Evolutionary conservation across 2,888 invertebrate genomes (phyloP).

Genomic region (Sarcophaga rosellei): DNA sequence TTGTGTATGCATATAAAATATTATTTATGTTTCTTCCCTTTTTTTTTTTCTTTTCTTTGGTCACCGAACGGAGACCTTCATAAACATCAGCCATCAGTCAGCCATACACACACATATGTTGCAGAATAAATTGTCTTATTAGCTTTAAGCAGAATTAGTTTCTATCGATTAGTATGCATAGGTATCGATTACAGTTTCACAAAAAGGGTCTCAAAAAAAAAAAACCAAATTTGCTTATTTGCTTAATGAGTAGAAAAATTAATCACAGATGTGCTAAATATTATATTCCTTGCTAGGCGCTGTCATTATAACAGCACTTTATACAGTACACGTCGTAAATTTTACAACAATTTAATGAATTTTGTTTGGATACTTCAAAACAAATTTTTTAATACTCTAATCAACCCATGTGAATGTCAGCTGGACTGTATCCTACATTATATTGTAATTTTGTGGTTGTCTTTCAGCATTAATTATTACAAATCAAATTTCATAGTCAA

Average conservation of each 20-base stretch:
- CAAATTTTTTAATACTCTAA: too few relatives aligned
- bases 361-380: neutral
- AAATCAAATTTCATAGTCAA: too few relatives aligned
- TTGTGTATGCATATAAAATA: neutral
- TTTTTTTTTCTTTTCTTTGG: too few relatives aligned
- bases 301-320: neutral
- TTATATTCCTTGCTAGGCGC: too few relatives aligned
- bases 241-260: conserved; percentile 42
- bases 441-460: too few relatives aligned
- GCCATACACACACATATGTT: too few relatives aligned
- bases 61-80: too few relatives aligned
- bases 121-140: neutral
- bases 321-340: neutral
- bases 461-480: too few relatives aligned
- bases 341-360: neutral
- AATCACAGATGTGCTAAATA: conserved; percentile 30
- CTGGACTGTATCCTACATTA: too few relatives aligned
- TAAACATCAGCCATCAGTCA: too few relatives aligned
- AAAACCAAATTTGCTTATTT: conserved; percentile 3
- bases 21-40: conserved; percentile 1
- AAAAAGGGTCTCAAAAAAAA: neutral
- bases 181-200: neutral
- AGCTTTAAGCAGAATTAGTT: neutral
- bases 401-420: too few relatives aligned
- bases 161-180: too few relatives aligned